Evolutionary conservation across 1,140 invertebrate genomes (phyloP).

Genomic region (Hycleus cichorii): DNA sequence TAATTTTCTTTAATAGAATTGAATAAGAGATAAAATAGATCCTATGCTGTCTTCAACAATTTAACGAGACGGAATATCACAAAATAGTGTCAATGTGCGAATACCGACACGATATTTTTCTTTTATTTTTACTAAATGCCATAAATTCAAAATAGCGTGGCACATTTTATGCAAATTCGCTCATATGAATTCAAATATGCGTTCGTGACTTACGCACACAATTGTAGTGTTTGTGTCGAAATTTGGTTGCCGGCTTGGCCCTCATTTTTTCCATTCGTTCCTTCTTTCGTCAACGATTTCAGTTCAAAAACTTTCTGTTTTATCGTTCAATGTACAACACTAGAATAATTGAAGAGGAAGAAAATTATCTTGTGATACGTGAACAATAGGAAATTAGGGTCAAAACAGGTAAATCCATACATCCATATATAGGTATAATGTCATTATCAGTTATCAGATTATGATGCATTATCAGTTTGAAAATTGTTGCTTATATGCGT

Average conservation of each 20-base stretch:
- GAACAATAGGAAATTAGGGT: too few species aligned
- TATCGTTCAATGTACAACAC: too few species aligned
- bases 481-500: slow-evolving; percentile 12
- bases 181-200: slow-evolving; percentile 25
- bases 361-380: too few species aligned
- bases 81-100: slow-evolving; percentile 17
- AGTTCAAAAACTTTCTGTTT: too few species aligned
- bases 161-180: slow-evolving; percentile 24
- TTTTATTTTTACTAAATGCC: slow-evolving; percentile 11
- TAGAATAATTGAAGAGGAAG: too few species aligned
- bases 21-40: too few species aligned
- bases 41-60: too few species aligned
- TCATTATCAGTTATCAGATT: not conserved
- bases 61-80: too few species aligned
- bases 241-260: not conserved
- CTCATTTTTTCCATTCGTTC: not conserved
- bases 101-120: slow-evolving; percentile 25
- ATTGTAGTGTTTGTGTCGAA: not conserved
- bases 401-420: too few species aligned
- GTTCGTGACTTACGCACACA: slow-evolving; percentile 23
- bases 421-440: too few species aligned
- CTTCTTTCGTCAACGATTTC: not conserved
- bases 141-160: slow-evolving; percentile 23
- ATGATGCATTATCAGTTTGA: slow-evolving; percentile 11
- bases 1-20: too few species aligned